phyloP scores from a whole-genome alignment of 2,888 invertebrate genomes.

The Cheiracanthium punctorium region DNA sequence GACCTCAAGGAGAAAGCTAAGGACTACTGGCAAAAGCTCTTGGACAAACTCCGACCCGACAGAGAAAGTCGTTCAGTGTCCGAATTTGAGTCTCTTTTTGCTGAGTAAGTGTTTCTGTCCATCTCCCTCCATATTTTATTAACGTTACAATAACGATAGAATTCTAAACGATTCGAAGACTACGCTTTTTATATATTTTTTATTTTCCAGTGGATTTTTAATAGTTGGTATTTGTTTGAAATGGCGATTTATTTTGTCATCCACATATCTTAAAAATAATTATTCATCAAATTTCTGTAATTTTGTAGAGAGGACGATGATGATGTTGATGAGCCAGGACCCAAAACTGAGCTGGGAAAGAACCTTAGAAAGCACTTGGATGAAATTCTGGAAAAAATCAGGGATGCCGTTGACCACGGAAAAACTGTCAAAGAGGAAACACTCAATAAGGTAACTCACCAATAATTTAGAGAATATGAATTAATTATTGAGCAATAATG shows the following conservation, averaged over 20 bases:
- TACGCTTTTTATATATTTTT: too few species aligned
- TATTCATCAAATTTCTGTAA: too few species aligned
- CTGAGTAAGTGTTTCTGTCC: slow-evolving; percentile 12
- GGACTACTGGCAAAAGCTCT: slow-evolving; percentile 44
- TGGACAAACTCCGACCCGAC: slow-evolving; percentile 26
- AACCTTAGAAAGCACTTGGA: slow-evolving; percentile 25
- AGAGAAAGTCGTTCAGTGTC: slow-evolving; percentile 26
- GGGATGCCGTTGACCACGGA: slow-evolving; percentile 6
- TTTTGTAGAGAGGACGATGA: background rate
- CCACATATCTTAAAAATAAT: too few species aligned
- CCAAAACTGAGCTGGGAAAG: slow-evolving; percentile 26
- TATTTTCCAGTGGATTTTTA: too few species aligned
- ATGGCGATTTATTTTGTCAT: too few species aligned
- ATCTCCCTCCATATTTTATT: too few species aligned
- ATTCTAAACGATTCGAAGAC: too few species aligned
- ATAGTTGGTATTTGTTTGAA: too few species aligned
- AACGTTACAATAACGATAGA: too few species aligned
- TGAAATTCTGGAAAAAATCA: slow-evolving; percentile 8
- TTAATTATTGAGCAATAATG: too few species aligned
- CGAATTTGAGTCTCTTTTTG: background rate
- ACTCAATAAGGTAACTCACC: slow-evolving; percentile 18
- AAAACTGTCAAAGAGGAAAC: slow-evolving; percentile 10
- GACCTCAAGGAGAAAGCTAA: slow-evolving; percentile 37
- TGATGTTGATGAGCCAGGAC: too few species aligned
- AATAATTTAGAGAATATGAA: too few species aligned